Percentiles rank a stretch among this genome's conserved stretches.
These are phyloP conservation scores for Pao palembangensis DNA, from an alignment of 2,113 vertebrate species.

Conservation along the genomic window DNA sequence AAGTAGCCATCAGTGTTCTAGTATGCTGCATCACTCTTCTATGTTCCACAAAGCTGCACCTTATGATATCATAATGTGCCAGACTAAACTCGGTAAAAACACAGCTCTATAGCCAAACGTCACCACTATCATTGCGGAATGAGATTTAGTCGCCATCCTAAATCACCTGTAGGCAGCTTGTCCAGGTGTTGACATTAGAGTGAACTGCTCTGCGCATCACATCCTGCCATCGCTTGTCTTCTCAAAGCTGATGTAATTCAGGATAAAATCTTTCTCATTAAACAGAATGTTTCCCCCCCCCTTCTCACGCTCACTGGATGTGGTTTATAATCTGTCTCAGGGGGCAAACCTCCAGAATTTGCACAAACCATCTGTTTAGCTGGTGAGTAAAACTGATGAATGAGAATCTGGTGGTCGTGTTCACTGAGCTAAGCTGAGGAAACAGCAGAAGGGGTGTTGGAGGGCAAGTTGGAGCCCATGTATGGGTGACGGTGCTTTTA, in stretches of 20 bases:
- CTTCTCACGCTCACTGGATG: slow-evolving; percentile 41
- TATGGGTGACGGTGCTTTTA: slow-evolving; percentile 15
- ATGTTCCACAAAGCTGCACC: too few species aligned
- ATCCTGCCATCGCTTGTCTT: background rate
- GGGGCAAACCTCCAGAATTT: slow-evolving; percentile 59
- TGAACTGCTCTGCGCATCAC: background rate
- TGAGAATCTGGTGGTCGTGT: slow-evolving; percentile 51
- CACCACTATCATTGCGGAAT: too few species aligned
- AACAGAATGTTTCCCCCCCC: slow-evolving; percentile 8
- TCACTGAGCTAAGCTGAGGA: slow-evolving; percentile 45
- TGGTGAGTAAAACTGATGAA: slow-evolving; percentile 64
- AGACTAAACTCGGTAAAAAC: too few species aligned
- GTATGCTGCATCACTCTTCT: too few species aligned
- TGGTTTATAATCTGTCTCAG: slow-evolving; percentile 55
- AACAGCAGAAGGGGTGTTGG: slow-evolving; percentile 42
- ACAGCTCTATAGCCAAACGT: too few species aligned
- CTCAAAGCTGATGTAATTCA: slow-evolving; percentile 1
- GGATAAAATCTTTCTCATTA: slow-evolving; percentile 20
- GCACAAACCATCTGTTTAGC: slow-evolving; percentile 68
- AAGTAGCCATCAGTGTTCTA: too few species aligned
- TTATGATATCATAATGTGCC: too few species aligned
- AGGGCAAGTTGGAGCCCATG: slow-evolving; percentile 12
- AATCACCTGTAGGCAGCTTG: background rate
- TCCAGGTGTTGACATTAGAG: background rate
- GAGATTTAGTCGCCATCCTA: background rate